Percentiles rank a stretch among this genome's conserved stretches.
Evolutionary conservation across 30 jellyfish, hydroid and myxozoan species (phyloP).

Genomic region (Sanderia malayensis): DNA sequence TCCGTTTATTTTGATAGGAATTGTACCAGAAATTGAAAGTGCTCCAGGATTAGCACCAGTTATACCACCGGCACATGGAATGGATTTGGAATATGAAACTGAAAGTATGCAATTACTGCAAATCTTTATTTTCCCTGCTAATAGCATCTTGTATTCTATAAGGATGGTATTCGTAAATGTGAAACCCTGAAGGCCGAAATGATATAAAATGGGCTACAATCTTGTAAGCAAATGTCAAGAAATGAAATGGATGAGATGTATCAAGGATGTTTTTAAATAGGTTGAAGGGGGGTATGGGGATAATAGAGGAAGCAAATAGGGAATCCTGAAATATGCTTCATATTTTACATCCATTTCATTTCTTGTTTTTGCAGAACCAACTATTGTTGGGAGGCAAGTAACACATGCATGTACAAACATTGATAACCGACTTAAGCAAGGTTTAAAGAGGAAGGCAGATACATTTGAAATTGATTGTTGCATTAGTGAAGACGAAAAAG

Average conservation of each 20-base stretch:
- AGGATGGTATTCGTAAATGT: too few species aligned
- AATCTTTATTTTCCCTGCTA: too few species aligned
- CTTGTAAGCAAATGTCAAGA: too few species aligned
- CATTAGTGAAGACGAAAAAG: conserved; percentile 30
- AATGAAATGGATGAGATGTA: too few species aligned
- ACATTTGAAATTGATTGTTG: background rate
- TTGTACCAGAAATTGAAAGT: conserved; percentile 70
- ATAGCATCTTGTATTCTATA: too few species aligned
- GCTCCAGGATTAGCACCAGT: conserved; percentile 93
- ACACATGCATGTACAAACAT: background rate
- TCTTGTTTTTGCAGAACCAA: conserved; percentile 58
- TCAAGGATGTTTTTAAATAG: too few species aligned
- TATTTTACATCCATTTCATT: conserved; percentile 62
- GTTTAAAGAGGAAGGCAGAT: background rate
- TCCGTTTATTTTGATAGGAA: conserved; percentile 33
- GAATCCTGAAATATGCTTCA: too few species aligned
- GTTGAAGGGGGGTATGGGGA: too few species aligned
- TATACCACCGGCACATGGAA: conserved; percentile 82
- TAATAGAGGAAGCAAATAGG: too few species aligned
- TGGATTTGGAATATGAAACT: conserved; percentile 91
- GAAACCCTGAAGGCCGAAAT: too few species aligned
- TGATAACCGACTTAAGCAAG: background rate
- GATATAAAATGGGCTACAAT: too few species aligned
- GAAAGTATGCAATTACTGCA: conserved; percentile 85
- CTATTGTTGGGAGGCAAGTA: conserved; percentile 6